A percentile compares a stretch with the other conserved stretches of the same genome.
These are phyloP conservation scores for Eulemur rubriventer DNA, from an alignment of 2,797 vertebrate genomes.

Conservation along the genomic window DNA sequence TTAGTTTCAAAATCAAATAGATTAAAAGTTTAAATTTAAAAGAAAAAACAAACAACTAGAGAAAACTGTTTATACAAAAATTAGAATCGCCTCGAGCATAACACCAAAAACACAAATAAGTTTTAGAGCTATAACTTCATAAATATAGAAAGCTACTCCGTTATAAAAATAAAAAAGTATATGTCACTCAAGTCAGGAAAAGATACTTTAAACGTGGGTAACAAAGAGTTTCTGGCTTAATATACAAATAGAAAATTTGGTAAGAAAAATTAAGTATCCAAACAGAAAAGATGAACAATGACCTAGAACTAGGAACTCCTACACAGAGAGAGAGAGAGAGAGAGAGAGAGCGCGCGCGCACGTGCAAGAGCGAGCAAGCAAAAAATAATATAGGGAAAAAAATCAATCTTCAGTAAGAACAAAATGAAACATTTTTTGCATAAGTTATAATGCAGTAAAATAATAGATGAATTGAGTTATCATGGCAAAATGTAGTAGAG, in stretches of 20 bases:
- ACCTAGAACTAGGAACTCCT: background rate
- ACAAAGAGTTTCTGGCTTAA: background rate
- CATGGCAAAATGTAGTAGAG: background rate
- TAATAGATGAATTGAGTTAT: background rate
- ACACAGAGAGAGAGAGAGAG: background rate
- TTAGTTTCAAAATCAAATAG: background rate
- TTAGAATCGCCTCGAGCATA: background rate
- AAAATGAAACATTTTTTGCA: background rate
- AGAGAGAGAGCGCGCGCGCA: background rate
- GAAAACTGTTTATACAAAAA: constrained; percentile 7
- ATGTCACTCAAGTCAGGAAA: background rate
- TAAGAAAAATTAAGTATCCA: background rate
- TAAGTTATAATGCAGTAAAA: background rate
- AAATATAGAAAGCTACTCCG: background rate
- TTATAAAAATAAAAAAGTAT: background rate
- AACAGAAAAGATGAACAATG: background rate
- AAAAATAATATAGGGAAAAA: background rate
- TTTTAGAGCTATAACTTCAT: background rate
- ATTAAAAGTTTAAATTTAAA: constrained; percentile 42
- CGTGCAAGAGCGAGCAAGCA: background rate
- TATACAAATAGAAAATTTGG: background rate
- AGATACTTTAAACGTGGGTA: background rate
- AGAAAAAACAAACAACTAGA: background rate
- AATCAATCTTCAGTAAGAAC: background rate
- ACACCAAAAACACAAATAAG: background rate